These are phyloP conservation scores for Lithobius niger DNA, from an alignment of 1,140 invertebrate species.

Conservation along the genomic window DNA sequence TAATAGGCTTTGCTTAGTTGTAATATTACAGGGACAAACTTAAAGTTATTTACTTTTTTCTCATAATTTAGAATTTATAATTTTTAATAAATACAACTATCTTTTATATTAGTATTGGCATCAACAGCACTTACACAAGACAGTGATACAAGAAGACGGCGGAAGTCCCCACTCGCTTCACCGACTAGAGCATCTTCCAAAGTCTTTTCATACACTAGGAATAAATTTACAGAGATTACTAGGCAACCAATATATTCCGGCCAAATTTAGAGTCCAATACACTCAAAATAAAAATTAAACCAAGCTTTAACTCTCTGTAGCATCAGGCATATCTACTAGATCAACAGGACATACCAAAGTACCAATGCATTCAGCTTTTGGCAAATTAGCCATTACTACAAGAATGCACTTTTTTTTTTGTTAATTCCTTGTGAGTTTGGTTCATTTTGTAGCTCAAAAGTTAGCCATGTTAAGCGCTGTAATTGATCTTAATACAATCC, in stretches of 20 bases:
- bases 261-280: not conserved
- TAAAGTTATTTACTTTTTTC: too few species aligned
- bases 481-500: too few species aligned
- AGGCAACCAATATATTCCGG: not conserved
- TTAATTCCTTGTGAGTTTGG: too few species aligned
- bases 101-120: too few species aligned
- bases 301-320: not conserved
- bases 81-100: too few species aligned
- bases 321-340: not conserved
- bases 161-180: constrained; percentile 88
- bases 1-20: too few species aligned
- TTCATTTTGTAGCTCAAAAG: too few species aligned
- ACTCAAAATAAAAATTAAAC: not conserved
- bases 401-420: too few species aligned
- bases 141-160: constrained; percentile 59
- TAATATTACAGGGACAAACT: too few species aligned
- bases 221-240: constrained; percentile 5
- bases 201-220: constrained; percentile 62
- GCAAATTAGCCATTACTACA: not conserved
- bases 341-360: not conserved
- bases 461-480: too few species aligned
- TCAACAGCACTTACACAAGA: constrained; percentile 25
- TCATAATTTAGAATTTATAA: too few species aligned
- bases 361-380: not conserved
- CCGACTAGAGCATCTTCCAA: constrained; percentile 78